Evolutionary conservation across 2,888 invertebrate genomes (phyloP), one percentile per base, ranked within the genome.

Genomic region (Tetanocera ferruginea): DNA sequence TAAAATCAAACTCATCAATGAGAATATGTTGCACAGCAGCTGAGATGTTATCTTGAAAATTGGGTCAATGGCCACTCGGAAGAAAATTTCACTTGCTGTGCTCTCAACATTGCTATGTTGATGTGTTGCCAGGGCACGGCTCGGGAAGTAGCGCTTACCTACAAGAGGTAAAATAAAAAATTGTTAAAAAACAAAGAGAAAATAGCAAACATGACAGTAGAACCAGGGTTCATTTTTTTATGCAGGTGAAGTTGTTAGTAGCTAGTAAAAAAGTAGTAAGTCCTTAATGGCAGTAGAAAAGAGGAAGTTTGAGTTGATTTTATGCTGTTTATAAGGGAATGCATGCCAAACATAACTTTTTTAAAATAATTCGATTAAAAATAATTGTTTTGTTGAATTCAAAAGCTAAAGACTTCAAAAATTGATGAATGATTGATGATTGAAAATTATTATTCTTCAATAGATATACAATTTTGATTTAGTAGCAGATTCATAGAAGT

Each of bases 61-160:
- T 75, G 43, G 75, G 75, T 75, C 75, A 75, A 75, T 75, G 75
- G 75, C 37, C 66, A 75, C 55, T 75, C 57, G 23, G 49, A 19
- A 17, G 17, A 28, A 28, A 52, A 34, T 49, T 74, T 25, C 51
- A 51, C 52, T 64, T 51, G 64, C 34, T 34, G 49, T n/a, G 19
- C 34, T 55, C 66, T 25, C 67, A 55, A 28, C 55, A 55, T 51
- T 67, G 23, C 55, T 57, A 37, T 57, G 43, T 14, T n/a, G n/a
- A 43, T 43, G 14, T 43, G 57, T 23, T 60, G 37, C 43, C 43
- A 34, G 25, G 11, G 43, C 57, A 72, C 37, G 31, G 2, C 43
- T 43, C 60, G 60, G 72, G 60, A 72, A 72, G 60, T 72, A 37
- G 43, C 37, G 17, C 57, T 43, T 43, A 43, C 43, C 23, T 43